Evolutionary conservation across 2,797 vertebrate genomes (phyloP).

Genomic region (Poeciliopsis gracilis): DNA sequence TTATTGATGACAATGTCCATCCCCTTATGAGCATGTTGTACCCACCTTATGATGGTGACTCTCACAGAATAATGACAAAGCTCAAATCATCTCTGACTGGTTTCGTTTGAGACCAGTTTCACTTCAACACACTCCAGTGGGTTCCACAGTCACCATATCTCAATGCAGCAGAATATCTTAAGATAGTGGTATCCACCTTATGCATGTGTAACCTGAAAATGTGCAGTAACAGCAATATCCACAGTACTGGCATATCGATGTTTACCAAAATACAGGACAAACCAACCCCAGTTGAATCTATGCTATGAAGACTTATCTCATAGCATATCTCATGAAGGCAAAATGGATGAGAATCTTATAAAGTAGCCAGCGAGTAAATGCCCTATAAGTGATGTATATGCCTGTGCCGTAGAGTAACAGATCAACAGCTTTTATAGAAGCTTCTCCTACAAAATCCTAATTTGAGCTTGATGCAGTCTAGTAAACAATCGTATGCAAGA

Average conservation of each 20-base stretch:
- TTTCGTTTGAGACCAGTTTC: too few relatives aligned
- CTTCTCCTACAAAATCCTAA: conserved; percentile 25
- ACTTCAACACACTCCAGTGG: not conserved
- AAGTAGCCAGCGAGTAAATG: not conserved
- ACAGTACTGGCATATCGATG: not conserved
- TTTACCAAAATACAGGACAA: not conserved
- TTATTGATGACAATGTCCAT: too few relatives aligned
- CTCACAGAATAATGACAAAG: too few relatives aligned
- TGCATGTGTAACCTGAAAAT: not conserved
- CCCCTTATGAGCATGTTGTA: too few relatives aligned
- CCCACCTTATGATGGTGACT: too few relatives aligned
- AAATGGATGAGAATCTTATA: not conserved
- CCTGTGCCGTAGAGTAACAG: conserved; percentile 5
- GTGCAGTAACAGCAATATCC: not conserved
- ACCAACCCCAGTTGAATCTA: not conserved
- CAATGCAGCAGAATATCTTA: not conserved
- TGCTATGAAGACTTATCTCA: not conserved
- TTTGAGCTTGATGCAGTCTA: conserved; percentile 24
- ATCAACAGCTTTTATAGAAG: conserved; percentile 25
- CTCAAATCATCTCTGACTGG: too few relatives aligned
- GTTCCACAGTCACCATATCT: not conserved
- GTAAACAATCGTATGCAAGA: conserved; percentile 2
- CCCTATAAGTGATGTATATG: not conserved
- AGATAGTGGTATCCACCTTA: not conserved
- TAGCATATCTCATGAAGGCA: not conserved